phyloP scores from a whole-genome alignment of 2,888 invertebrate genomes.

The Drosophila cognata region DNA sequence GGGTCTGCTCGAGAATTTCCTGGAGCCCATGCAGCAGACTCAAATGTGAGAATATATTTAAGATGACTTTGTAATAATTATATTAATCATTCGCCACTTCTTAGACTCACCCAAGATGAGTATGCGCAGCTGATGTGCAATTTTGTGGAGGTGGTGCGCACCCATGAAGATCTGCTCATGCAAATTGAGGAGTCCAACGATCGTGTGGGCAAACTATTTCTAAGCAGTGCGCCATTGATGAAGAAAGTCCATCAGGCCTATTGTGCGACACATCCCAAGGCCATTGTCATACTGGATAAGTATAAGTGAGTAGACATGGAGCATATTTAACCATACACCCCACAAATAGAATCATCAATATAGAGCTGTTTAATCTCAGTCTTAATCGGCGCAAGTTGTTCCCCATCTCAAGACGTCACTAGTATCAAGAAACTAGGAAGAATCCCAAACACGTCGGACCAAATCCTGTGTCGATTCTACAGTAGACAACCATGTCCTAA shows the following conservation, averaged over 20 bases:
- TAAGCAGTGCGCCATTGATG: slow-evolving; percentile 92
- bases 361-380: not conserved
- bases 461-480: too few species aligned
- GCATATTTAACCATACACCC: not conserved
- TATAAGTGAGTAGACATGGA: slow-evolving; percentile 89
- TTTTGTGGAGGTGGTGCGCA: slow-evolving; percentile 93
- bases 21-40: slow-evolving; percentile 94
- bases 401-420: not conserved
- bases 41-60: slow-evolving; percentile 87
- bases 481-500: too few species aligned
- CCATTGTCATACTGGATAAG: slow-evolving; percentile 96
- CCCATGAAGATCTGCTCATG: slow-evolving; percentile 92
- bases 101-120: slow-evolving; percentile 92
- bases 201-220: slow-evolving; percentile 94
- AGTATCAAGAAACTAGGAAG: too few species aligned
- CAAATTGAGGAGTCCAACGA: slow-evolving; percentile 94
- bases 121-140: slow-evolving; percentile 95
- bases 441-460: too few species aligned
- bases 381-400: not conserved
- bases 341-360: not conserved
- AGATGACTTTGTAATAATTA: accelerated
- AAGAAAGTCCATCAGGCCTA: slow-evolving; percentile 95
- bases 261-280: slow-evolving; percentile 97
- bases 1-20: slow-evolving; percentile 92
- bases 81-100: slow-evolving; percentile 18